A percentile compares a stretch with the other conserved stretches of the same genome.
Evolutionary conservation across 2,888 invertebrate genomes (phyloP).

Genomic region (Oconnorella tubifera): DNA sequence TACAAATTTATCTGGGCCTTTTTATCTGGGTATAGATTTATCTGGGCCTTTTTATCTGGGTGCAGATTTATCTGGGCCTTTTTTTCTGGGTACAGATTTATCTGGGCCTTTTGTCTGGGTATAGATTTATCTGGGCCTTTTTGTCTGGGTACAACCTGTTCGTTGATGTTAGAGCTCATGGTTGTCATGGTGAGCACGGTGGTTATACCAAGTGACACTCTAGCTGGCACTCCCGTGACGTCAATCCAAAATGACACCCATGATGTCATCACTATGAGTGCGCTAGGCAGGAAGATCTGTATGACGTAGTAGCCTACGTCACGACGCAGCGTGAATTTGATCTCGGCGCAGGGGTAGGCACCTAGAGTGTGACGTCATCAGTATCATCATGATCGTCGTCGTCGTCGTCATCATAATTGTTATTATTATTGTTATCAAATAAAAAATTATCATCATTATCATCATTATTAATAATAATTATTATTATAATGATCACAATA

Average conservation of each 20-base stretch:
- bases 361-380: too few species aligned
- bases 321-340: slow-evolving; percentile 33
- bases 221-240: slow-evolving; percentile 77
- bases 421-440: not conserved
- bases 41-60: too few species aligned
- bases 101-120: too few species aligned
- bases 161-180: slow-evolving; percentile 83
- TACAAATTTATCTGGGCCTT: too few species aligned
- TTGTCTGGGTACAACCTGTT: too few species aligned
- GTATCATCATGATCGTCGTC: too few species aligned
- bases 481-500: not conserved
- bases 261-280: slow-evolving; percentile 61
- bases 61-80: too few species aligned
- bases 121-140: too few species aligned
- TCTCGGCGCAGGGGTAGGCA: slow-evolving; percentile 35
- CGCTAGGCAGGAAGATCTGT: slow-evolving; percentile 35
- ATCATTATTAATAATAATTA: too few species aligned
- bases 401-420: too few species aligned
- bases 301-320: slow-evolving; percentile 38
- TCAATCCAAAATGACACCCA: slow-evolving; percentile 30
- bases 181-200: slow-evolving; percentile 72
- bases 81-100: too few species aligned
- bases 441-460: not conserved
- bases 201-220: slow-evolving; percentile 80
- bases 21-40: too few species aligned